Evolutionary conservation across 2,113 vertebrate genomes (phyloP).

Genomic region (Stigmatopora argus): DNA sequence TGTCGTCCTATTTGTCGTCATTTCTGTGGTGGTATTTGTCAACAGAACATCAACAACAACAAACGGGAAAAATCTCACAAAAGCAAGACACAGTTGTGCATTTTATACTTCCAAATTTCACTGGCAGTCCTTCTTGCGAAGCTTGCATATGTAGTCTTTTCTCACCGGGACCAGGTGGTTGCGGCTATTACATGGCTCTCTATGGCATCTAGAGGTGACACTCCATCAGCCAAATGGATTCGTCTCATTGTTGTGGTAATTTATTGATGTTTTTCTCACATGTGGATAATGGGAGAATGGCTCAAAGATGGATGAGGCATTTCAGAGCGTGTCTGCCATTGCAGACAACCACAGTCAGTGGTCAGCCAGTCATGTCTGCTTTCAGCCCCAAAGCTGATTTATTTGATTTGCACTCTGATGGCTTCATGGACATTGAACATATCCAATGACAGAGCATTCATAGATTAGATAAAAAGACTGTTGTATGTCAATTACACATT

Average conservation of each 20-base stretch:
- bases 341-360: slow-evolving; percentile 28
- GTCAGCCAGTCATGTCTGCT: slow-evolving; percentile 19
- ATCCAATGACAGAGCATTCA: slow-evolving; percentile 27
- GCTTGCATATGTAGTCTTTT: slow-evolving; percentile 30
- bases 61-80: background rate
- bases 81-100: background rate
- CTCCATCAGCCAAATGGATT: slow-evolving; percentile 68
- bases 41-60: background rate
- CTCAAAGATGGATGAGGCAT: slow-evolving; percentile 60
- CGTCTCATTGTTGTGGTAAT: slow-evolving; percentile 68
- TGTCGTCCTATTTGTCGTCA: background rate
- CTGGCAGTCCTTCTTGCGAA: slow-evolving; percentile 5
- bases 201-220: slow-evolving; percentile 69
- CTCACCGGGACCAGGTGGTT: slow-evolving; percentile 54
- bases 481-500: slow-evolving; percentile 32
- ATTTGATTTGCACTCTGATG: slow-evolving; percentile 24
- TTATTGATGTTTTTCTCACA: slow-evolving; percentile 69
- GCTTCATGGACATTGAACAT: slow-evolving; percentile 20
- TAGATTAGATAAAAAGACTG: slow-evolving; percentile 24
- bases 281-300: slow-evolving; percentile 61
- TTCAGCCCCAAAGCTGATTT: slow-evolving; percentile 23
- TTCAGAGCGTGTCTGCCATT: slow-evolving; percentile 27
- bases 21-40: background rate
- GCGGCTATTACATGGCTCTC: slow-evolving; percentile 47
- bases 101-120: background rate